phyloP scores from a whole-genome alignment of 1,140 invertebrate genomes.

The Pseudomyrmex concolor region DNA sequence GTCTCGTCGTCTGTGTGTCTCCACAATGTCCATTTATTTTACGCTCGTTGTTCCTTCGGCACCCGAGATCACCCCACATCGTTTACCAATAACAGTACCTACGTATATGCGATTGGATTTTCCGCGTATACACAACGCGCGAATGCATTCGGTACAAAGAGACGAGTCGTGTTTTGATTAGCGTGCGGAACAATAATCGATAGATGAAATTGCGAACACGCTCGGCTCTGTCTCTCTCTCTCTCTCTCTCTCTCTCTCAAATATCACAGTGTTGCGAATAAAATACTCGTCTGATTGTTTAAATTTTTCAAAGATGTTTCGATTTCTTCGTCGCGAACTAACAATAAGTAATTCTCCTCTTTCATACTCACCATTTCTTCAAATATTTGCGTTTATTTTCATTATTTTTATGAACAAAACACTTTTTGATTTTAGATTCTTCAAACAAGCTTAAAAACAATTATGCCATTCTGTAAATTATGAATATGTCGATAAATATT shows the following conservation, averaged over 20 bases:
- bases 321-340: too few species aligned
- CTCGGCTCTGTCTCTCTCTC: neutral
- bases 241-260: neutral
- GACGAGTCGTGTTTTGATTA: slow-evolving; percentile 51
- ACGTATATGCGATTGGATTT: slow-evolving; percentile 52
- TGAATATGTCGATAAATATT: neutral
- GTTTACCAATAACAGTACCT: slow-evolving; percentile 67
- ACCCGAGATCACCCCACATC: slow-evolving; percentile 51
- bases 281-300: neutral
- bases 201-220: slow-evolving; percentile 25
- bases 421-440: too few species aligned
- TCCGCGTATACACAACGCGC: slow-evolving; percentile 1
- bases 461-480: neutral
- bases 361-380: neutral
- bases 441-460: too few species aligned
- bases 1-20: slow-evolving; percentile 27
- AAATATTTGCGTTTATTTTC: neutral
- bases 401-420: too few species aligned
- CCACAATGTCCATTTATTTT: slow-evolving; percentile 60
- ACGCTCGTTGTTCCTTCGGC: slow-evolving; percentile 37
- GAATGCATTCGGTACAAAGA: slow-evolving; percentile 7
- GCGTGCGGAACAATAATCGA: slow-evolving; percentile 37
- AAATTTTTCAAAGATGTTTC: too few species aligned
- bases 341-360: neutral
- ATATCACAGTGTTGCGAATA: neutral